Percentiles rank a stretch among this genome's conserved stretches.
Evolutionary conservation across 2,888 invertebrate genomes (phyloP).

Genomic region (Nesidiocoris tenuis): DNA sequence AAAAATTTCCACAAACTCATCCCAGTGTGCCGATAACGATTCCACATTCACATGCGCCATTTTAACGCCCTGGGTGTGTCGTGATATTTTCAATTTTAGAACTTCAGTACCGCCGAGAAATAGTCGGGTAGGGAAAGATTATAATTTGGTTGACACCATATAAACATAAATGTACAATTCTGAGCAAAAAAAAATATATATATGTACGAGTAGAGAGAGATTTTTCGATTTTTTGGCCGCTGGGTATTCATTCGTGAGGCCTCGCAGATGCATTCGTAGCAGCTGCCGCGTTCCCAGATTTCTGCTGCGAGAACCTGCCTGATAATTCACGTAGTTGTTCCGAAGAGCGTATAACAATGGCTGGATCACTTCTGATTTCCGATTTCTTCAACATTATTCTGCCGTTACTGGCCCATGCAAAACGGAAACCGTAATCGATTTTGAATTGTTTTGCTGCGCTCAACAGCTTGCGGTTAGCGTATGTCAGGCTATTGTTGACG

Average conservation of each 20-base stretch:
- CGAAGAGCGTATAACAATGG: neutral
- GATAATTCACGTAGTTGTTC: neutral
- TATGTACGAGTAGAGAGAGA: neutral
- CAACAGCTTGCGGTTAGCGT: neutral
- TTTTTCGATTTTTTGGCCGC: neutral
- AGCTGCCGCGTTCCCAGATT: too few relatives aligned
- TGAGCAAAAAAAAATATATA: neutral
- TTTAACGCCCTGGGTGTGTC: neutral
- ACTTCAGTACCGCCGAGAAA: too few relatives aligned
- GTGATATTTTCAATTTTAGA: neutral
- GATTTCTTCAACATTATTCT: conserved; percentile 1
- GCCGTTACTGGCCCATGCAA: neutral
- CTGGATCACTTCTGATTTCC: neutral
- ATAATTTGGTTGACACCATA: too few relatives aligned
- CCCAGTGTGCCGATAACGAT: neutral
- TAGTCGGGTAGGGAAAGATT: too few relatives aligned
- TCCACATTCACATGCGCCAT: neutral
- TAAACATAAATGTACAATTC: neutral
- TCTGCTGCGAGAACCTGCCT: neutral
- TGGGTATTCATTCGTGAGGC: too few relatives aligned
- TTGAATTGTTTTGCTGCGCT: neutral
- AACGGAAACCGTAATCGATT: neutral
- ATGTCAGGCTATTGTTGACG: conserved; percentile 2
- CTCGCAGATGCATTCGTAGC: too few relatives aligned
- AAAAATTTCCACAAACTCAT: neutral